These are phyloP conservation scores for Alosa alosa DNA, from an alignment of 2,113 vertebrate species.

Conservation along the genomic window DNA sequence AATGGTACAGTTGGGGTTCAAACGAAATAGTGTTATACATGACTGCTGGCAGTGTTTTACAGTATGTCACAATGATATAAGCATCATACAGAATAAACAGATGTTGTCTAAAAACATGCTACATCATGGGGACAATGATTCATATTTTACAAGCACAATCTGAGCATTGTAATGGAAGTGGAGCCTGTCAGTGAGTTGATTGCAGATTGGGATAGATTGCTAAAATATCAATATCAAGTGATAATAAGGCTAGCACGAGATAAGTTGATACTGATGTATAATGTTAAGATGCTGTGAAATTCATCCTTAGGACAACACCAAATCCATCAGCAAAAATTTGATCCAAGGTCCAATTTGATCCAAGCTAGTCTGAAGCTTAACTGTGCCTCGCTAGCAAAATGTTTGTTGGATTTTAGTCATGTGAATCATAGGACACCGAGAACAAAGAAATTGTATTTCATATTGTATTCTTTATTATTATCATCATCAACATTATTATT, in stretches of 20 bases:
- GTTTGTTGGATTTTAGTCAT: background rate
- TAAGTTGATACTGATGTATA: too few species aligned
- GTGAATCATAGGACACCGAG: background rate
- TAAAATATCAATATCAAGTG: too few species aligned
- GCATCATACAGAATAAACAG: background rate
- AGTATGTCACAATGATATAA: background rate
- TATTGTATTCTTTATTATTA: constrained; percentile 60
- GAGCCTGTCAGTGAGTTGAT: too few species aligned
- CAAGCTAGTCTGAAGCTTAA: too few species aligned
- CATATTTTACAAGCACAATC: background rate
- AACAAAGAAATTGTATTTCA: constrained; percentile 26
- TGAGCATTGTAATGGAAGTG: background rate
- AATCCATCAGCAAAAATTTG: too few species aligned
- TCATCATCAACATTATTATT: constrained; percentile 33
- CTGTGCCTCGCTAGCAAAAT: too few species aligned
- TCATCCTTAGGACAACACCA: too few species aligned
- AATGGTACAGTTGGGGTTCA: background rate
- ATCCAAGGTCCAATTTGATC: too few species aligned
- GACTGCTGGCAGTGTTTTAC: background rate
- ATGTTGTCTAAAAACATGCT: too few species aligned
- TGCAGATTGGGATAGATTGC: too few species aligned
- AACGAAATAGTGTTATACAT: background rate
- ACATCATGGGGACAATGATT: background rate
- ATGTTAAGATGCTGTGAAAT: too few species aligned
- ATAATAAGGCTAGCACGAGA: too few species aligned